Base-by-base conservation (phyloP, 1,140 invertebrate genomes). In the Drosophila pruinosa region DNA sequence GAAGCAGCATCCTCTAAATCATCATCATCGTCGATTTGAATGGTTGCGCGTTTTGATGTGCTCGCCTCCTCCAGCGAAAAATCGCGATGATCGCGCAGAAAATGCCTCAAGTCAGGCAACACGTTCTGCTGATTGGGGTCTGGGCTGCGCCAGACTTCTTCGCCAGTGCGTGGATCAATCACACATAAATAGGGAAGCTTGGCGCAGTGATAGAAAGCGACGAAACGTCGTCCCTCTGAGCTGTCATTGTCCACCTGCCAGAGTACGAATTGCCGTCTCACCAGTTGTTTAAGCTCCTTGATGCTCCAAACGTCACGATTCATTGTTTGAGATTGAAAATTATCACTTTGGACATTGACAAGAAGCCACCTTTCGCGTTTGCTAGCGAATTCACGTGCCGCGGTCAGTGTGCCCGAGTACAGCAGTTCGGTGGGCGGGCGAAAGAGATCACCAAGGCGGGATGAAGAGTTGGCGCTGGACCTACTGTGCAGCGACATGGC, bases 241-340 rank as follows among this genome's bases (percentile, higher is more conserved):
- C 94, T 94, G 82, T 95, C 95, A 56, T 94, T 93, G 73, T 95
- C 94, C 21, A 95, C 94, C 93, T 96, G 96, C 95, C 95, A 96
- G 69, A 97, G 93, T n/a, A 96, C 91, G 89, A 97, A 96, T 91
- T 95, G 94, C 70, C 95, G 93, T 48, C 93, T 93, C 14, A 96
- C 91, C 43, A 97, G 92, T 41, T 93, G 93, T 62, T 95, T 94
- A 1, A 96, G 93, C 62, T 94, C 93, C 50, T 91, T 89, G 70
- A 94, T 93, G 2, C 95, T 94, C 96, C 96, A 97, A 0, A 97
- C 93, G 91, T 97, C 96, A 48, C 96, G 92, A 91, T 96, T 97
- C 2, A 97, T 91, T 3, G 95, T 93, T 91, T 96, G 95, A 72
- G 93, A 94, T 6, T 93, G 90, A 91, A 97, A 97, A 90, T 96